Evolutionary conservation across 2,797 vertebrate genomes (phyloP).

Genomic region (Spea hammondii): DNA sequence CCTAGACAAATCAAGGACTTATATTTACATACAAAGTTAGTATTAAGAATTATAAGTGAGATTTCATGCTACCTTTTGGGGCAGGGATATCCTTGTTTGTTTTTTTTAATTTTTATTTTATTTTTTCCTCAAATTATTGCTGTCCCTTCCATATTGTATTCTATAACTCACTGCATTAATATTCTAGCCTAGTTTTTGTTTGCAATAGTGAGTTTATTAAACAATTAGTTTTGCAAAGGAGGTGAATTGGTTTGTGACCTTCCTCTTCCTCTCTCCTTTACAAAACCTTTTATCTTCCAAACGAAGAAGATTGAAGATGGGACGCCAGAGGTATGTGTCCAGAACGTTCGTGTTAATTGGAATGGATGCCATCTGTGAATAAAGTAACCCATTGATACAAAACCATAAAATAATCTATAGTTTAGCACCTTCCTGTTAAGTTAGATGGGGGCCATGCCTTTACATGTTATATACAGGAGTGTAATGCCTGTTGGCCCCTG

Average conservation of each 20-base stretch:
- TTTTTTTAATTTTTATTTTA: neutral
- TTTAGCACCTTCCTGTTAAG: neutral
- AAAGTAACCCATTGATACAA: too few species aligned
- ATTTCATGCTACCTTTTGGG: too few species aligned
- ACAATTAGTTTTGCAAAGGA: constrained; percentile 27
- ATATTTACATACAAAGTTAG: too few species aligned
- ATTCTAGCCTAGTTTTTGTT: neutral
- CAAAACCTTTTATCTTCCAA: constrained; percentile 24
- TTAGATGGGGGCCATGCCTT: neutral
- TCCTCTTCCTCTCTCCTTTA: constrained; percentile 47
- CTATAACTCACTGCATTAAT: too few species aligned
- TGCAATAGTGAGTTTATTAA: neutral
- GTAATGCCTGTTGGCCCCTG: neutral
- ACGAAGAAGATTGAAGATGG: constrained; percentile 64
- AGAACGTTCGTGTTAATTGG: too few species aligned
- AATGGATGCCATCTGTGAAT: too few species aligned
- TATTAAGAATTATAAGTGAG: too few species aligned
- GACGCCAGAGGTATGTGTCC: constrained; percentile 41
- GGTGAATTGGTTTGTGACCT: constrained; percentile 46
- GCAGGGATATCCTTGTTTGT: neutral
- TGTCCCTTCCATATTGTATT: neutral
- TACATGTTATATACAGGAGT: neutral
- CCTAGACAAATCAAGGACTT: too few species aligned
- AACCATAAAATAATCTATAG: too few species aligned
- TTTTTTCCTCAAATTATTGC: neutral